Conservation (phyloP, 1,140 invertebrate species). For the Apis laboriosa region DNA sequence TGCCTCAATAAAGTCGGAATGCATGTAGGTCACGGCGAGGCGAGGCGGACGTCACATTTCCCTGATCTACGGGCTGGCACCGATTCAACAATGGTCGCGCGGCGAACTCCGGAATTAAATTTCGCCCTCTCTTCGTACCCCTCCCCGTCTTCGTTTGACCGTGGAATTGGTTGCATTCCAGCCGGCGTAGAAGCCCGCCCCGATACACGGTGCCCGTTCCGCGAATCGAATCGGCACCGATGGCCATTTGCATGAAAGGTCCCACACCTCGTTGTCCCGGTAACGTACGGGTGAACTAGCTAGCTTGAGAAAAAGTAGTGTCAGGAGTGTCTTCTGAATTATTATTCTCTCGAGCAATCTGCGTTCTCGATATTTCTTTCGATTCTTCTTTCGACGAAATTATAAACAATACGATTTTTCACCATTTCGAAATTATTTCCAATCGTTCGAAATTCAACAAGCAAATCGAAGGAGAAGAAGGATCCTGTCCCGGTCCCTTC, state of each 20-base stretch:
- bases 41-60: slow-evolving; percentile 45
- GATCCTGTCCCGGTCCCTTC: too few relatives aligned
- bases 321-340: too few relatives aligned
- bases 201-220: background rate
- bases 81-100: slow-evolving; percentile 60
- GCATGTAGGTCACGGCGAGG: slow-evolving; percentile 66
- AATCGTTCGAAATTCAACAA: background rate
- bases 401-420: too few relatives aligned
- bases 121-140: slow-evolving; percentile 56
- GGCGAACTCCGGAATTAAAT: slow-evolving; percentile 56
- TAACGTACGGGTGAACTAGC: background rate
- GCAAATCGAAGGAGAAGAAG: background rate
- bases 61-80: slow-evolving; percentile 62
- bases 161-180: slow-evolving; percentile 65
- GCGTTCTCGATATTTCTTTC: too few relatives aligned
- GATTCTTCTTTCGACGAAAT: too few relatives aligned
- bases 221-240: slow-evolving; percentile 17
- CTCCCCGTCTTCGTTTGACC: slow-evolving; percentile 54
- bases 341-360: too few relatives aligned
- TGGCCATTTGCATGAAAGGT: background rate
- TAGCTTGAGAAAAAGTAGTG: background rate
- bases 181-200: slow-evolving; percentile 36
- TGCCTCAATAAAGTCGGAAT: slow-evolving; percentile 63
- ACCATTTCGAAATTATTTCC: background rate
- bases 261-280: background rate